Conservation (phyloP, 2,797 vertebrate species). For the Propithecus perrieri region DNA sequence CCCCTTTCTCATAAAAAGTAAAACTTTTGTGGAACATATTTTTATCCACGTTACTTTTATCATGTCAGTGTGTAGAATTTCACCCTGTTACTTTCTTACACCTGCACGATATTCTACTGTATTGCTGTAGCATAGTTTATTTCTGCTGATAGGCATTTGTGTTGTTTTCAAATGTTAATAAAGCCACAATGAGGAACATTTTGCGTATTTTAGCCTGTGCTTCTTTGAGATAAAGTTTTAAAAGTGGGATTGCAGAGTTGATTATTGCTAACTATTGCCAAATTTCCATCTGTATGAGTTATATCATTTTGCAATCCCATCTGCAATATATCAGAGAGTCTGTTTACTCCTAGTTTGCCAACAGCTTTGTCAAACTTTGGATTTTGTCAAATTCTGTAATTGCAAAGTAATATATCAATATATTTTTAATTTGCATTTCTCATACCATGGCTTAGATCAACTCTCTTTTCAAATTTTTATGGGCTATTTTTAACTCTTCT, state of each 20-base stretch:
- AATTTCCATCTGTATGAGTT: background rate
- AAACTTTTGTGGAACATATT: background rate
- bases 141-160: background rate
- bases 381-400: background rate
- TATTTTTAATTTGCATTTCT: background rate
- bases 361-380: background rate
- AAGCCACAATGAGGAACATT: background rate
- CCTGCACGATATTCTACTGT: background rate
- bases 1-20: background rate
- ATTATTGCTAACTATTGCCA: background rate
- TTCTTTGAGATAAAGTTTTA: background rate
- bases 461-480: background rate
- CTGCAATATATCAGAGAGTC: background rate
- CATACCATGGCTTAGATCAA: background rate
- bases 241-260: background rate
- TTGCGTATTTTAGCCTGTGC: background rate
- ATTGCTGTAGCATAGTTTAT: background rate
- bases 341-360: background rate
- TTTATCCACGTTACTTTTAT: background rate
- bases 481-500: background rate
- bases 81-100: background rate
- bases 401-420: background rate
- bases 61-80: background rate
- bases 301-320: background rate
- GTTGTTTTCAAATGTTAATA: background rate